phyloP scores from a whole-genome alignment of 37 sponge, comb jelly and placozoan genomes.

The Corticium candelabrum region DNA sequence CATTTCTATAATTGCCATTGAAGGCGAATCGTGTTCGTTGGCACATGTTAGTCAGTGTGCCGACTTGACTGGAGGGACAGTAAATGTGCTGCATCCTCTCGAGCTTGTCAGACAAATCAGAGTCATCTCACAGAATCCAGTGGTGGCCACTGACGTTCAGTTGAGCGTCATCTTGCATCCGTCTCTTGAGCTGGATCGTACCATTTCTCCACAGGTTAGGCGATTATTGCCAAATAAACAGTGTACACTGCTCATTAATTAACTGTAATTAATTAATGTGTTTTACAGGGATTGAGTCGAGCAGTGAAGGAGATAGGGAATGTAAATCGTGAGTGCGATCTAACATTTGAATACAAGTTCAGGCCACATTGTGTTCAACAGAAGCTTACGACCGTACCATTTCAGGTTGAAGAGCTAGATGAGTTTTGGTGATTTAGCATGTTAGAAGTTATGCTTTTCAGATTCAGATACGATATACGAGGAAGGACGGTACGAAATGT shows the following conservation, averaged over 20 bases:
- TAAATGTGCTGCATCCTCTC: slow-evolving; percentile 90
- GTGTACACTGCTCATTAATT: neutral
- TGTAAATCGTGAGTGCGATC: slow-evolving; percentile 62
- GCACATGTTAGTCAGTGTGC: slow-evolving; percentile 66
- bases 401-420: slow-evolving; percentile 35
- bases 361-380: neutral
- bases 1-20: slow-evolving; percentile 81
- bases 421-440: neutral
- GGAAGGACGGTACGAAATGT: slow-evolving; percentile 68
- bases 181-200: neutral
- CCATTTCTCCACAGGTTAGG: neutral
- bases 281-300: neutral
- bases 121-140: slow-evolving; percentile 81
- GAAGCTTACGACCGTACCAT: slow-evolving; percentile 35
- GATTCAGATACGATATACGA: slow-evolving; percentile 77
- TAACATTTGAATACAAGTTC: slow-evolving; percentile 46
- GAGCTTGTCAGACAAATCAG: slow-evolving; percentile 91
- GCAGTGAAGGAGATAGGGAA: slow-evolving; percentile 60
- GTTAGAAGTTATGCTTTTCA: slow-evolving; percentile 10
- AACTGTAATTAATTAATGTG: neutral
- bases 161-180: slow-evolving; percentile 25
- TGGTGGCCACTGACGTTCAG: slow-evolving; percentile 72
- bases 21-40: slow-evolving; percentile 77
- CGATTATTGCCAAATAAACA: neutral
- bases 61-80: slow-evolving; percentile 67